These are phyloP conservation scores for Girardia tigrina DNA, from an alignment of 2,888 invertebrate genomes.

Conservation along the genomic window DNA sequence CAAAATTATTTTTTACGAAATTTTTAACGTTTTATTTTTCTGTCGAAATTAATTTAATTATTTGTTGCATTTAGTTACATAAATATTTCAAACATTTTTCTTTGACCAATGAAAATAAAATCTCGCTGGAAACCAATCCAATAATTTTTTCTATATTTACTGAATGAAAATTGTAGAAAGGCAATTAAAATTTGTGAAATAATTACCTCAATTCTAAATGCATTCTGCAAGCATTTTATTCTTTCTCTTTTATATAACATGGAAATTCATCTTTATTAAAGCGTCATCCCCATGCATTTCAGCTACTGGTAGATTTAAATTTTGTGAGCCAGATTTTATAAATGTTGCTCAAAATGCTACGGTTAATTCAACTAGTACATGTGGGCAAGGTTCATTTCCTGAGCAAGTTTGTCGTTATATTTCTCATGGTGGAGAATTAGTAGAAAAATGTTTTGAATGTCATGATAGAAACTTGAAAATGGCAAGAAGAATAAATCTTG, in stretches of 20 bases:
- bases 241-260: background rate
- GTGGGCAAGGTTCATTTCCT: background rate
- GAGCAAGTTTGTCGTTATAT: background rate
- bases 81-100: too few relatives aligned
- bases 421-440: background rate
- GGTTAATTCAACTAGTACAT: background rate
- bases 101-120: background rate
- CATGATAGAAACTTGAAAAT: background rate
- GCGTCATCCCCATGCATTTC: background rate
- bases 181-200: background rate
- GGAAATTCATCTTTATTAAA: background rate
- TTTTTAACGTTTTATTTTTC: too few relatives aligned
- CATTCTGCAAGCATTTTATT: background rate
- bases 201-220: background rate
- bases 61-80: too few relatives aligned
- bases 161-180: background rate
- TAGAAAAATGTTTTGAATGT: background rate
- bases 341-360: background rate
- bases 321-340: background rate
- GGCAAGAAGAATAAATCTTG: background rate
- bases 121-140: background rate
- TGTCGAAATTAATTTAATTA: too few relatives aligned
- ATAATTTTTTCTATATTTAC: background rate
- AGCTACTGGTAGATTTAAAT: background rate
- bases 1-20: too few relatives aligned